Base-by-base conservation (phyloP, 30 jellyfish, hydroid and myxozoan species). In the Turritopsis rubra region DNA sequence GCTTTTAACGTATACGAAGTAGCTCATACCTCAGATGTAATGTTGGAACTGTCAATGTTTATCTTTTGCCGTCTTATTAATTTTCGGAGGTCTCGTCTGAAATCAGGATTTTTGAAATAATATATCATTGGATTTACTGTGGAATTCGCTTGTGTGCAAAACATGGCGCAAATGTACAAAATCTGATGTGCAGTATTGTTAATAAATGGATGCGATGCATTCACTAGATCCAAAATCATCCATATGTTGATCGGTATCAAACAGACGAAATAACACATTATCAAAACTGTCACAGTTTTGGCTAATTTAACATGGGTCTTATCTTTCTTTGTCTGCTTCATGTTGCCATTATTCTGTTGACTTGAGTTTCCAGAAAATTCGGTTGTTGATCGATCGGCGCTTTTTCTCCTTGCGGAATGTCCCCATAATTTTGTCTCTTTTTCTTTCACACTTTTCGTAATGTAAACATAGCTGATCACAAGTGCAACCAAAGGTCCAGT, bases 81-180 rank as follows among this genome's bases (percentile, higher is more conserved):
- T 66, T 73, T 84, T 81, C 85, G 60, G 31, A 89, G 68, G 22
- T 80, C 85, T 41, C 79, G 25, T 52, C 88, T 76, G 79, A 90
- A 80, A 29, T 90, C 93, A 22, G 94, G 94, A 21, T 79, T 90
- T 53, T 88, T 85, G 85, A 66, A 65, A 70, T 71, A 90, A 65
- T 90, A 90, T 18, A 90, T 90, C 29, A 83, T 66, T 16, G 97
- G 97, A 66, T 90, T 90, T 28, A 86, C 77, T 19, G 85, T 79
- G 21, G 97, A 90, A 66, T 90, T 90, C 31, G 21, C 20, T 65
- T 80, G 87, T 26, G 25, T 17, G 21, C 54, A 52, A 17, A 80
- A n/a, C 52, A 28, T 52, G 28, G 80, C 87, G 70, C 54, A 22
- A 25, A 21, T 26, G 29, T 80, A 80, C 21, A 66, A 7, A 4